Percentiles rank a stretch among this genome's conserved stretches.
phyloP scores from a whole-genome alignment of 53 echinoderm and acorn worm species.

The Holothuria scabra region DNA sequence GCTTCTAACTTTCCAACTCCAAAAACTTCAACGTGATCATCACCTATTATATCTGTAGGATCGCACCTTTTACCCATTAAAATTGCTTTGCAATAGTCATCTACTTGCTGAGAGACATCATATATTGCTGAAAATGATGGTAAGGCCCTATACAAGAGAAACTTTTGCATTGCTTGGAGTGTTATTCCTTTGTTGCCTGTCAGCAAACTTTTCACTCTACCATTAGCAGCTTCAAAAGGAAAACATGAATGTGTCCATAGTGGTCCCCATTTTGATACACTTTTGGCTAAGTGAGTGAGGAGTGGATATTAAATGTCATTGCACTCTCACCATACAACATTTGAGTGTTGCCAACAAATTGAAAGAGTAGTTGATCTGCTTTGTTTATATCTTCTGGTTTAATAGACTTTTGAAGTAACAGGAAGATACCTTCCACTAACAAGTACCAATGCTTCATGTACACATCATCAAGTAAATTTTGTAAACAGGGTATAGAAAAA shows the following conservation, averaged over 20 bases:
- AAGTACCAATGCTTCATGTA: slow-evolving; percentile 44
- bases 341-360: slow-evolving; percentile 57
- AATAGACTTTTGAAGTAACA: slow-evolving; percentile 63
- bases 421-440: slow-evolving; percentile 48
- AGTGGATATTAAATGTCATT: slow-evolving; percentile 68
- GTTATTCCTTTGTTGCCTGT: too few species aligned
- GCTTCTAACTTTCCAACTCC: too few species aligned
- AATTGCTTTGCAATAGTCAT: too few species aligned
- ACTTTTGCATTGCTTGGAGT: too few species aligned
- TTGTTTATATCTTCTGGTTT: slow-evolving; percentile 27
- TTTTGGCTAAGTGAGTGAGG: slow-evolving; percentile 55
- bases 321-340: slow-evolving; percentile 49
- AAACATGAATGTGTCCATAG: slow-evolving; percentile 74
- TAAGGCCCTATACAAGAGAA: too few species aligned
- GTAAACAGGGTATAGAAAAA: not conserved
- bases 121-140: too few species aligned
- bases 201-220: slow-evolving; percentile 47
- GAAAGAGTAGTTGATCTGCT: slow-evolving; percentile 45
- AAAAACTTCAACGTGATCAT: too few species aligned
- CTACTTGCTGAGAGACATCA: too few species aligned
- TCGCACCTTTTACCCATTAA: too few species aligned
- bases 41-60: too few species aligned
- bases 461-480: not conserved
- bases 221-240: slow-evolving; percentile 69
- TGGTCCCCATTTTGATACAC: slow-evolving; percentile 59